Evolutionary conservation across 2,888 invertebrate species (phyloP).

Genomic region (Cordilura impudica): DNA sequence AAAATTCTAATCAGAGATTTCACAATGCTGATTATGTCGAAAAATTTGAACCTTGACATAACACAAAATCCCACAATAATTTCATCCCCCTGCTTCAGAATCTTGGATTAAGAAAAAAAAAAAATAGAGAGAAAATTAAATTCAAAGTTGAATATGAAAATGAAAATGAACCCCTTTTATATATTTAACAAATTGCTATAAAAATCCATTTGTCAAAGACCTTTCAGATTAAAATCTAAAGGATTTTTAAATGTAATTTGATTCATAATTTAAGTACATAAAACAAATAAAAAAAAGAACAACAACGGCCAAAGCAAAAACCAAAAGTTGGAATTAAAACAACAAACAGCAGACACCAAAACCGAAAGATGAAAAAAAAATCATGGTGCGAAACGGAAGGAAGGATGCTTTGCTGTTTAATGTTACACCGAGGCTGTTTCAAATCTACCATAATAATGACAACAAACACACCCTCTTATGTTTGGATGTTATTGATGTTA

Average conservation of each 20-base stretch:
- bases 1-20: constrained; percentile 72
- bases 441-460: constrained; percentile 69
- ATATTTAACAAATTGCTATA: constrained; percentile 73
- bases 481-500: background rate
- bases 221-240: constrained; percentile 75
- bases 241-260: constrained; percentile 77
- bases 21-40: constrained; percentile 65
- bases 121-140: constrained; percentile 72
- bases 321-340: constrained; percentile 67
- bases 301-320: constrained; percentile 48
- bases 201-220: constrained; percentile 76
- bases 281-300: constrained; percentile 54
- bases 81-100: constrained; percentile 10
- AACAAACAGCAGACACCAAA: constrained; percentile 69
- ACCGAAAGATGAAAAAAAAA: constrained; percentile 65
- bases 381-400: constrained; percentile 62
- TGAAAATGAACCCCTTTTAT: constrained; percentile 58
- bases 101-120: background rate
- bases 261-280: constrained; percentile 70
- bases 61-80: constrained; percentile 42
- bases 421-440: constrained; percentile 20
- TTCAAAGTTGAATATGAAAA: constrained; percentile 62
- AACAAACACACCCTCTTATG: constrained; percentile 73
- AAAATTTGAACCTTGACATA: constrained; percentile 62
- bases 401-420: constrained; percentile 37